Base-by-base conservation (phyloP, 2,113 vertebrate species). In the Phalacrocorax aristotelis region DNA sequence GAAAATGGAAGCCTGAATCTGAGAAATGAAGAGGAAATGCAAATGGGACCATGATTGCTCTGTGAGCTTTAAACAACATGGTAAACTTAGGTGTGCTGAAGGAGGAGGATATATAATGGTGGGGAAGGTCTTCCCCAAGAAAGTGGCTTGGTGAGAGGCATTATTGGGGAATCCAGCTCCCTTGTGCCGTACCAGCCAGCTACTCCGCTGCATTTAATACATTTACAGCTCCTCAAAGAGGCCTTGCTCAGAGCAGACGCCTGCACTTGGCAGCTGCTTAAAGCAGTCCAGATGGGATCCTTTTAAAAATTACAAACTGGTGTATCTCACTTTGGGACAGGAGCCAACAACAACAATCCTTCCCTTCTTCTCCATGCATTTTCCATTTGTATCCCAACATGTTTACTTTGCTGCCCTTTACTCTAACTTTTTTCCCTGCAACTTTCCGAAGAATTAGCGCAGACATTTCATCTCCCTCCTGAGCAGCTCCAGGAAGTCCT, bases 331-430 rank as follows among this genome's bases (percentile, higher is more conserved):
- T 89, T 89, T 82, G 92, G 97, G 96, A 95, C 42, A 21, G 49
- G 36, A 75, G 96, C 97, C 97, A 96, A 96, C 48, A 93, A 95
- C 90, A 94, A 97, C 89, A 96, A 96, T 91, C 91, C 94, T 96
- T 93, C 84, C 86, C 93, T 94, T 87, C 65, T 96, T 96, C 94
- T 92, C 87, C 83, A 80, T 90, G 95, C 91, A 81, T 97, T 97
- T 97, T 97, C 95, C 97, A 95, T 98, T 98, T 97, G 93, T 94
- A 96, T 94, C 95, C 85, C 87, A 94, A 94, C 93, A 90, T 98
- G 96, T 98, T 98, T 97, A 95, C 95, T 96, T 97, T 97, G 88
- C 87, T 93, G 94, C 90, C 89, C 96, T 95, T 97, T 95, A 96
- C 93, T 96, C 94, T 91, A 96, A 95, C 95, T 95, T 96, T 97